Base-by-base conservation (phyloP, 2,113 vertebrate genomes). In the Chascanopsetta lugubris region DNA sequence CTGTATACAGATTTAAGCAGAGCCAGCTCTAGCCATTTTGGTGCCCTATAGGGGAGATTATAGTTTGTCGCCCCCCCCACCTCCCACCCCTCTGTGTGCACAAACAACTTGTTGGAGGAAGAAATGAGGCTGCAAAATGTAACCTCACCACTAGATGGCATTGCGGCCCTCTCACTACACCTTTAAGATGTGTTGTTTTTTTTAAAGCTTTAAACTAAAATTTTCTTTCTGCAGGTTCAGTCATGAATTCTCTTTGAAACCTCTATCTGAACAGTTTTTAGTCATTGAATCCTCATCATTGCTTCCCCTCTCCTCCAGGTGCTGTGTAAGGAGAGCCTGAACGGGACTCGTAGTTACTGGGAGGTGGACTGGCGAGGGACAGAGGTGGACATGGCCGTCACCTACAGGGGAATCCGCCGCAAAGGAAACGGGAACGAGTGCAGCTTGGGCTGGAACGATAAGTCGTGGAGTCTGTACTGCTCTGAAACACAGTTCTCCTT, bases 381-480 rank as follows among this genome's bases (percentile, higher is more conserved):
- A 3, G 94, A 93, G 15, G 22, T 88, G 45, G 93, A 94, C 3
- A 54, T 95, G 2, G 94, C 91, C 0, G 77, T 94, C 24, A 89
- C 66, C 0, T 92, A 90, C 87, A 93, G 85, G 71, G 93, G 92
- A 38, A 90, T 93, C 18, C 83, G 80, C 22, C 85, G 93, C 22
- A 92, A 92, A 75, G 93, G 92, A 9, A 90, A 83, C 7, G 84
- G 86, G 38, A 94, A 93, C 2, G 92, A 91, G 18, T 80, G 93
- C 71, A 94, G 92, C 71, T 93, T 95, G 50, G 94, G 83, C 0
- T 92, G 92, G 72, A 95, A 94, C 6, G 85, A 91, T 68, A 93
- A 90, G 85, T 96, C 94, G 49, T 94, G 94, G 94, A 94, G 92
- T 75, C 82, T 94, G 48, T 92, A 93, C 43, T 91, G 90, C 90